Percentiles rank a stretch among this genome's conserved stretches.
Conservation (phyloP, 2,113 vertebrate species). For the Talpa occidentalis region DNA sequence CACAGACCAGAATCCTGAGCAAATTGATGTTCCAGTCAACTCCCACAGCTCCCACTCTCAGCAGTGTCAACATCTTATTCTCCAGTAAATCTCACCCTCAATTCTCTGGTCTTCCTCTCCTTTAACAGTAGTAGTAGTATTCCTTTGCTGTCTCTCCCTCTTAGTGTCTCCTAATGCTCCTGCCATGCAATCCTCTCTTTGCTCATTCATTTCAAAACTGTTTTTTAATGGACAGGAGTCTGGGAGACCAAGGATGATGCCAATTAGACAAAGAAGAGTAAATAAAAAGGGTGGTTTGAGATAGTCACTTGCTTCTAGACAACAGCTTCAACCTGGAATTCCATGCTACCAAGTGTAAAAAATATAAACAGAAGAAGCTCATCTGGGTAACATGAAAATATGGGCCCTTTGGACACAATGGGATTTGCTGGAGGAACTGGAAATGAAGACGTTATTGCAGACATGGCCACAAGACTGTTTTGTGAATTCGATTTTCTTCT, state of each 20-base stretch:
- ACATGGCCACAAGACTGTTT: neutral
- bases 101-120: neutral
- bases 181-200: neutral
- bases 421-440: neutral
- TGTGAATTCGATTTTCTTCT: slow-evolving; percentile 28
- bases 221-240: neutral
- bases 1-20: neutral
- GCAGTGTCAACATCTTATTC: neutral
- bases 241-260: neutral
- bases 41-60: neutral
- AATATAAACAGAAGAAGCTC: neutral
- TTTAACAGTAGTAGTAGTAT: neutral
- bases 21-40: neutral
- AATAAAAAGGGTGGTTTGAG: neutral
- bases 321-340: neutral
- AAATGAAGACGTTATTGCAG: neutral
- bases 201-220: neutral
- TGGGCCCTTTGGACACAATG: neutral
- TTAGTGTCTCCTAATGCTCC: neutral
- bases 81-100: neutral
- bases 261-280: neutral
- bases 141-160: neutral
- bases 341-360: neutral
- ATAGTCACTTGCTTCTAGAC: neutral
- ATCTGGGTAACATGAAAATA: neutral